Base-by-base conservation (phyloP, 2,113 vertebrate genomes). In the Lophura nycthemera region DNA sequence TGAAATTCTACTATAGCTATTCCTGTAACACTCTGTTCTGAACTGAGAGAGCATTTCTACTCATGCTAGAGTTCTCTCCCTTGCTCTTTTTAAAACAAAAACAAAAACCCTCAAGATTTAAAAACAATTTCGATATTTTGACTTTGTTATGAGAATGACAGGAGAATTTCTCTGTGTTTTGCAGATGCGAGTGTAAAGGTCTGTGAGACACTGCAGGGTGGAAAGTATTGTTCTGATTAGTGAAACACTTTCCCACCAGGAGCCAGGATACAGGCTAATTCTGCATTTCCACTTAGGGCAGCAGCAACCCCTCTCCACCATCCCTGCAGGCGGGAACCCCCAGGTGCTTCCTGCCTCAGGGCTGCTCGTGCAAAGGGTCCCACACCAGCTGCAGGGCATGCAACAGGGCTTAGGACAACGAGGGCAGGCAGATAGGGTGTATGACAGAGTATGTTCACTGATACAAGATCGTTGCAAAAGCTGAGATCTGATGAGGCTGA, bases 321-420 rank as follows among this genome's bases (percentile, higher is more conserved):
- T 93, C 89, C 54, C 80, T 83, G 24, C 88, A 92, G 96, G 93
- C 20, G 43, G 67, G 74, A 93, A 80, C 66, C 54, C 63, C 86
- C 96, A 96, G 94, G 89, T 96, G 95, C 83, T 97, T 96, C 93
- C 93, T 94, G 94, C 48, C 56, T 38, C 11, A 48, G 38, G 63
- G 54, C 56, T 88, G 66, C 63, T 71, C 45, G 16, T 43, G 56
- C 0, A 52, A 29, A 64, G 73, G 56, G 79, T n/a, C 30, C 38
- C 34, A 3, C 0, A 1, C 38, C 89, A 54, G 52, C 79, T 52
- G 22, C 63, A 1, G 4, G 17, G 32, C 0, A 0, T 30, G 75
- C 42, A 73, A 73, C 32, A 52, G 72, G 38, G 38, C 56, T 86
- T 52, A 77, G 21, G 65, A 32, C 54, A 59, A 20, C 1, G 4